phyloP scores from a whole-genome alignment of 2,113 vertebrate genomes.

The Poeciliopsis prolifica region DNA sequence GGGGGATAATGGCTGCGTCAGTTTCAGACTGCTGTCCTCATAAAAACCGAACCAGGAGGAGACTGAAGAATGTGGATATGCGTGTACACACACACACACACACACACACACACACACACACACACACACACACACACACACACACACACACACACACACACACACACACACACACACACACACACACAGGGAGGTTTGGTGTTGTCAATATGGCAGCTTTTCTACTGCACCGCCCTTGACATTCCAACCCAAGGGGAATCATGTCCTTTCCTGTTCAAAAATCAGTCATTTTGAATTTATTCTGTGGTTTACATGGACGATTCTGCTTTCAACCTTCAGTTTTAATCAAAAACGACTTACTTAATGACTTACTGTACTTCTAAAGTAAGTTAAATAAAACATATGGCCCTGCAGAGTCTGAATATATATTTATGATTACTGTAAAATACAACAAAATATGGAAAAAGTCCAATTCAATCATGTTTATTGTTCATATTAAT shows the following conservation, averaged over 20 bases:
- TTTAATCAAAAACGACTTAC: background rate
- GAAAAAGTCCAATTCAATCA: background rate
- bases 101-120: too few relatives aligned
- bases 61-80: conserved; percentile 6
- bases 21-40: conserved; percentile 50
- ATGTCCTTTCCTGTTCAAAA: background rate
- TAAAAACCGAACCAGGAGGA: conserved; percentile 47
- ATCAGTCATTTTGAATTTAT: background rate
- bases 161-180: too few relatives aligned
- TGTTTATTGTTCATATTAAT: background rate
- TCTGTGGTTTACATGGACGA: background rate
- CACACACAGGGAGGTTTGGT: background rate
- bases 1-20: conserved; percentile 59
- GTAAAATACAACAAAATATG: background rate
- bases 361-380: background rate
- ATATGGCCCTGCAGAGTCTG: background rate
- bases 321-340: background rate
- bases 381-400: background rate
- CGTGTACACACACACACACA: background rate
- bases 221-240: background rate
- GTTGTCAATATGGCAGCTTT: background rate
- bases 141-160: too few relatives aligned
- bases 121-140: too few relatives aligned
- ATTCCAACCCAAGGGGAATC: background rate
- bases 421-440: background rate